phyloP scores from a whole-genome alignment of 2,113 vertebrate genomes.

The Oreochromis tanganicae region DNA sequence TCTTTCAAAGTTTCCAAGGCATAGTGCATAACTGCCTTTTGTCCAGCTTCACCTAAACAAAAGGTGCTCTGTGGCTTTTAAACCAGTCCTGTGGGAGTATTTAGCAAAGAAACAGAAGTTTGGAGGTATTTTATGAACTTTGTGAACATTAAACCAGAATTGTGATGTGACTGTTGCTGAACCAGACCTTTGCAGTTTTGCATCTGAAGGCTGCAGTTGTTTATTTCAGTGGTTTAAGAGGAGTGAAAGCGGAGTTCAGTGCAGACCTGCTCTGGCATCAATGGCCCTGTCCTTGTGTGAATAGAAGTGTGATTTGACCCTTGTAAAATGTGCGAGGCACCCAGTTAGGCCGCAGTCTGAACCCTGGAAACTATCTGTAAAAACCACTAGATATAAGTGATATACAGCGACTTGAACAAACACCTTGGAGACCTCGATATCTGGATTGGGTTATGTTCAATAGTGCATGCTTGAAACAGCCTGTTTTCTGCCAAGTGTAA shows the following conservation, averaged over 20 bases:
- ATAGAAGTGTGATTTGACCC: not conserved
- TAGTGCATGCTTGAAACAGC: not conserved
- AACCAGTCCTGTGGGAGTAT: not conserved
- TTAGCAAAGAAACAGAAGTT: not conserved
- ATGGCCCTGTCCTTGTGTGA: constrained; percentile 4
- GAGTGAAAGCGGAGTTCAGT: not conserved
- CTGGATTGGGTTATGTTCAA: not conserved
- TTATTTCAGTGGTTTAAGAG: not conserved
- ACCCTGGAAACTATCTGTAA: not conserved
- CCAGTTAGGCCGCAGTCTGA: not conserved
- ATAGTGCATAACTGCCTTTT: not conserved
- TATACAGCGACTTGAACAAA: not conserved
- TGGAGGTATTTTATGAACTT: not conserved
- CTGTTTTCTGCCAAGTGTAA: not conserved
- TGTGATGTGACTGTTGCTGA: not conserved
- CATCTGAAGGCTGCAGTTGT: constrained; percentile 18
- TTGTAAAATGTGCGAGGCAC: constrained; percentile 29
- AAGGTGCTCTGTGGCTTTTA: not conserved
- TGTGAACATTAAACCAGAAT: not conserved
- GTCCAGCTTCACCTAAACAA: not conserved
- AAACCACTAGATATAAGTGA: not conserved
- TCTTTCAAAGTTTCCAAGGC: not conserved
- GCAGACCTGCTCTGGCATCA: constrained; percentile 10
- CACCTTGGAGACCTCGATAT: not conserved
- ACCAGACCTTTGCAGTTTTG: not conserved